Evolutionary conservation across 1,140 invertebrate genomes (phyloP).

Genomic region (Rhopalosiphum padi): DNA sequence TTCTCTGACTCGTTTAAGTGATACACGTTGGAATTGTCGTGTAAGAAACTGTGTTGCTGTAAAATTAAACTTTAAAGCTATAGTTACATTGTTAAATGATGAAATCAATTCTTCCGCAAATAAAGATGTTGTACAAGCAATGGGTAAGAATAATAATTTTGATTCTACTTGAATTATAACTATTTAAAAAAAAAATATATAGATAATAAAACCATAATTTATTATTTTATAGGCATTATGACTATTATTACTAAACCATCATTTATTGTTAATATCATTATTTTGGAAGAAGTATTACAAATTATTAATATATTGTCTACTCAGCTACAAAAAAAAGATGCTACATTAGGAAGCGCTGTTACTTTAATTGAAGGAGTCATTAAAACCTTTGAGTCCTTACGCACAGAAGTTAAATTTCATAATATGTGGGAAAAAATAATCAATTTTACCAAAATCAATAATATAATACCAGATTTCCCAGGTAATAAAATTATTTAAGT

Average conservation of each 20-base stretch:
- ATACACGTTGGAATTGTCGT: slow-evolving; percentile 9
- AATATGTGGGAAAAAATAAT: too few relatives aligned
- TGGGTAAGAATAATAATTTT: not conserved
- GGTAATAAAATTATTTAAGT: too few relatives aligned
- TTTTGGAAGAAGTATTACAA: slow-evolving; percentile 5
- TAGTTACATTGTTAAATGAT: slow-evolving; percentile 28
- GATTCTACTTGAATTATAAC: not conserved
- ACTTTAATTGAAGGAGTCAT: too few relatives aligned
- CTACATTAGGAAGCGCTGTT: not conserved
- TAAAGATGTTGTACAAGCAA: slow-evolving; percentile 16
- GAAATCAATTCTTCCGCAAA: not conserved
- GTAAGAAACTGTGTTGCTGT: slow-evolving; percentile 22
- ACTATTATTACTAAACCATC: not conserved
- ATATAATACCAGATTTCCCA: too few relatives aligned
- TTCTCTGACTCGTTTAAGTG: not conserved
- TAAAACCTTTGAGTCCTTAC: too few relatives aligned
- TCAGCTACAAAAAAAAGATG: not conserved
- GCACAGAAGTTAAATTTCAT: too few relatives aligned
- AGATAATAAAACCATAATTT: not conserved
- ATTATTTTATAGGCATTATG: slow-evolving; percentile 1
- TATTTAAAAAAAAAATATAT: not conserved
- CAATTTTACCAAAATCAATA: too few relatives aligned
- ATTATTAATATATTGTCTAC: not conserved
- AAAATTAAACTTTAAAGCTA: slow-evolving; percentile 19
- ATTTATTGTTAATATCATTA: not conserved